Base-by-base conservation (phyloP, 2,888 invertebrate genomes). In the Hemithea aestivaria region DNA sequence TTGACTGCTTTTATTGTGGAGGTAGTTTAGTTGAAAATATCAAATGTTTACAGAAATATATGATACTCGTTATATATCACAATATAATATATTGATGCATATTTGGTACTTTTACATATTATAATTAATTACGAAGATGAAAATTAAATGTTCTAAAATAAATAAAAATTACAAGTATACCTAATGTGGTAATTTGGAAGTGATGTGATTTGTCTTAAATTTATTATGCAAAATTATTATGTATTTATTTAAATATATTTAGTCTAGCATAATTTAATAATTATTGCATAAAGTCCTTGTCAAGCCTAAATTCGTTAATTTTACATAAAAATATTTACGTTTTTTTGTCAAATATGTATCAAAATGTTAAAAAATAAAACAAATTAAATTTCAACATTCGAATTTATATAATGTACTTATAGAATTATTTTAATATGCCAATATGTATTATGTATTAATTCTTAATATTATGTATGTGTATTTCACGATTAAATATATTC, bases 401-500 rank as follows among this genome's bases (percentile, higher is more conserved):
- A 31, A 29, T 28, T 37, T 26, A 55, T 48, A 50, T 22, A 45
- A 31, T 49, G 60, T 68, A 61, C 57, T 61, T 62, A 62, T 47
- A 42, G 39, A 51, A 40, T 51, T 51, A 36, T 35, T 42, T 36
- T 25, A 44, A 33, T 30, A 46, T 35, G 34, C 41, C 26, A 28
- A 51, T 49, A 38, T 52, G 37, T 50, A 47, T 49, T 62, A 46
- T 51, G 56, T 63, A 67, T 58, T 58, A 63, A 52, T 56, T 68
- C 62, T 59, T 62, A 56, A 37, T 26, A 29, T 65, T 54, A 54
- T 60, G 62, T 65, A 57, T 67, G 68, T 74, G 59, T 77, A 71
- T 76, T 66, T 73, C 68, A 73, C 53, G 54, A 73, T 70, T 76
- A 74, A 81, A 76, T 74, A 74, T 73, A 74, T 77, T 73, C 2